Percentiles rank a stretch among this genome's conserved stretches.
Conservation (phyloP, 2,797 vertebrate species). For the Gallinago stenura region DNA sequence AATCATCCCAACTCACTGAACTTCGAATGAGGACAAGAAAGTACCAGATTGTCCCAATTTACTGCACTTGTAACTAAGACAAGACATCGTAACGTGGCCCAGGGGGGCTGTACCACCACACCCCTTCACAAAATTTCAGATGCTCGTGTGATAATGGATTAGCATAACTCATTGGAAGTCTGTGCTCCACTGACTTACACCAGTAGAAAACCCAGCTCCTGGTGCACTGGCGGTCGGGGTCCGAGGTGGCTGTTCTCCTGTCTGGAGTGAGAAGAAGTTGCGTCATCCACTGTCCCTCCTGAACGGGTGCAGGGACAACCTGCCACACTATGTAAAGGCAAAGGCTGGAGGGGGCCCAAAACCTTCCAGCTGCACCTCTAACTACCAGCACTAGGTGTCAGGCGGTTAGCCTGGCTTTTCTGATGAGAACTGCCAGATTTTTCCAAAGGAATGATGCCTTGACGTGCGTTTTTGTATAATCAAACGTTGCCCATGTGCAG, state of each 20-base stretch:
- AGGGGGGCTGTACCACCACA: neutral
- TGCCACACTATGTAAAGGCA: neutral
- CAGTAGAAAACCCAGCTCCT: neutral
- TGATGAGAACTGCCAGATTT: neutral
- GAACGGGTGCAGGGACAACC: neutral
- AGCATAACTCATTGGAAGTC: neutral
- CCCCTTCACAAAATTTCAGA: neutral
- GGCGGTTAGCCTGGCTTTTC: neutral
- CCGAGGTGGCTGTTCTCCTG: neutral
- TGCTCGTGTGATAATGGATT: neutral
- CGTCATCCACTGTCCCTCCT: neutral
- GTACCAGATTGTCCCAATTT: neutral
- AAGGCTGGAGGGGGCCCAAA: neutral
- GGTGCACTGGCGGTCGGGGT: rapidly evolving
- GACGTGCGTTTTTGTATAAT: neutral
- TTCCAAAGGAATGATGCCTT: neutral
- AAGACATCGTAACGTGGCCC: neutral
- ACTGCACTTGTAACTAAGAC: neutral
- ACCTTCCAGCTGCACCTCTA: neutral
- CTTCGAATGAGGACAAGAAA: neutral
- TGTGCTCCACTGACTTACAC: neutral
- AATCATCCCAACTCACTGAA: neutral
- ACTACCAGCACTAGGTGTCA: neutral
- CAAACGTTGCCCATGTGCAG: neutral
- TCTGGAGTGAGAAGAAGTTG: too few relatives aligned